These are phyloP conservation scores for Hydractinia echinata DNA, from an alignment of 30 jellyfish, hydroid and myxozoan genomes.

Conservation along the genomic window DNA sequence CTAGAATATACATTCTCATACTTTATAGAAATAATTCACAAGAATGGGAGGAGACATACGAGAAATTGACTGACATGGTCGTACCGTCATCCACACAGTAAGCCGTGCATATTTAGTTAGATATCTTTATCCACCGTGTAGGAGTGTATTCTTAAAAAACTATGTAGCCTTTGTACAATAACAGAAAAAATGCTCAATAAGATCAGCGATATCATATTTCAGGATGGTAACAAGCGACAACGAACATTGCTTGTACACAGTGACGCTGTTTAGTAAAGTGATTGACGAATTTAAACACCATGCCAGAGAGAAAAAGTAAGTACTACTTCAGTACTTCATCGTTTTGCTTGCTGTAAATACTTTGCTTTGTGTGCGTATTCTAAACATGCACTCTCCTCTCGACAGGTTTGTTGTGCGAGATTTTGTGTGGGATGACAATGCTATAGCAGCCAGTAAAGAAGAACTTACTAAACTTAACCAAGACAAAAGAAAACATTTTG, in stretches of 20 bases:
- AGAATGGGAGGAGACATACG: conserved; percentile 66
- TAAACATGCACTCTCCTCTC: neutral
- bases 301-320: conserved; percentile 84
- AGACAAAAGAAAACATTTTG: conserved; percentile 84
- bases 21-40: conserved; percentile 42
- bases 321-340: neutral
- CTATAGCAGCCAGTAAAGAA: conserved; percentile 82
- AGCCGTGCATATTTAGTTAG: neutral
- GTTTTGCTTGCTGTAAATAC: too few species aligned
- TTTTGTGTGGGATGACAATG: conserved; percentile 85
- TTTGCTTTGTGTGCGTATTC: neutral
- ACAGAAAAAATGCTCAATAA: too few species aligned
- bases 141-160: neutral
- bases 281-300: conserved; percentile 85
- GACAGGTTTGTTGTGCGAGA: conserved; percentile 93
- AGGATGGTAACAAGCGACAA: conserved; percentile 75
- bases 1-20: neutral
- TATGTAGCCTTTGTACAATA: too few species aligned
- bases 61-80: conserved; percentile 76
- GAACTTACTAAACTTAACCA: conserved; percentile 78
- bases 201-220: too few species aligned
- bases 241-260: conserved; percentile 73
- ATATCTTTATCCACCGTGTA: neutral
- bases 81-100: conserved; percentile 95
- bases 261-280: conserved; percentile 76